phyloP scores from a whole-genome alignment of 2,113 vertebrate genomes.

The Potamarius usumacintae region DNA sequence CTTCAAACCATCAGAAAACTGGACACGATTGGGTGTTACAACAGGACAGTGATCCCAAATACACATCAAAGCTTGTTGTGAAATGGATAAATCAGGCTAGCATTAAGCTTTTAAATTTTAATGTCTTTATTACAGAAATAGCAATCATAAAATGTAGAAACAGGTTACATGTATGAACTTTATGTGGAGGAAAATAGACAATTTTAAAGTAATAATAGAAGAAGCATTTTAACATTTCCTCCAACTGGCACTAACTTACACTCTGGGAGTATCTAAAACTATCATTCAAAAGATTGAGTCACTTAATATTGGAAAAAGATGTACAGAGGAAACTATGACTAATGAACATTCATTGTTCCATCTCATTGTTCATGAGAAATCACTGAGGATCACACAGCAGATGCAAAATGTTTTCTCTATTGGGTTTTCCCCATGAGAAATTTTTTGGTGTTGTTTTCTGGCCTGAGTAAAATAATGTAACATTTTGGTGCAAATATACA shows the following conservation, averaged over 20 bases:
- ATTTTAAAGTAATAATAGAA: not conserved
- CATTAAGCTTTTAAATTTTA: too few species aligned
- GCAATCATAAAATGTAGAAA: not conserved
- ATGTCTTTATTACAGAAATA: not conserved
- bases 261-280: not conserved
- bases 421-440: conserved; percentile 30
- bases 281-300: not conserved
- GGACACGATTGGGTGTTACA: too few species aligned
- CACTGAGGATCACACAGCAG: not conserved
- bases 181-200: not conserved
- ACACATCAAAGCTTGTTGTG: too few species aligned
- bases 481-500: too few species aligned
- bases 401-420: not conserved
- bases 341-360: not conserved
- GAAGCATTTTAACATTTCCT: not conserved
- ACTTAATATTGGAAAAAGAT: not conserved
- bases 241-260: not conserved
- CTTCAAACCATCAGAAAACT: too few species aligned
- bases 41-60: too few species aligned
- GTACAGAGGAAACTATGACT: not conserved
- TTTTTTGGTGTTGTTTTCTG: too few species aligned
- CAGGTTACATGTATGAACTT: not conserved
- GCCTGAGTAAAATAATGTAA: too few species aligned
- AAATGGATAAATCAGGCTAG: too few species aligned
- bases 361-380: not conserved